These are phyloP conservation scores for Equus quagga DNA, from an alignment of 2,113 vertebrate genomes.

Conservation along the genomic window DNA sequence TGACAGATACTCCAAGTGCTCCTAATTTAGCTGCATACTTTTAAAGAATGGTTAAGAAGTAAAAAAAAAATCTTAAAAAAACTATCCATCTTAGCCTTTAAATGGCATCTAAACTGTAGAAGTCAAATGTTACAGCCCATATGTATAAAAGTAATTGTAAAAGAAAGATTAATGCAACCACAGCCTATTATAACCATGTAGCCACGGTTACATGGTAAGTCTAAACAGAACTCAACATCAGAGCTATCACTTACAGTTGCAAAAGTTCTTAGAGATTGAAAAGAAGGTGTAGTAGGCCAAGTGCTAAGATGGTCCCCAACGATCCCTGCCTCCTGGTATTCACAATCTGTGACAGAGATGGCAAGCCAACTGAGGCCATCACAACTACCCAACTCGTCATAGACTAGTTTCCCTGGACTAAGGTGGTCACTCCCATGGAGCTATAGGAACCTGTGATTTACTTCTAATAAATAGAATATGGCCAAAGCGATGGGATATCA, in stretches of 20 bases:
- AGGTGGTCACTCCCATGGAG: background rate
- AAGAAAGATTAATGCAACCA: background rate
- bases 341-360: background rate
- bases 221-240: background rate
- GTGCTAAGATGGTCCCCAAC: background rate
- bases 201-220: background rate
- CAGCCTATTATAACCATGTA: background rate
- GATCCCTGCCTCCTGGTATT: background rate
- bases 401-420: background rate
- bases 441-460: background rate
- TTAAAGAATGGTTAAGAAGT: constrained; percentile 1
- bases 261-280: background rate
- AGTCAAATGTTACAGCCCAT: background rate
- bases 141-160: constrained; percentile 23
- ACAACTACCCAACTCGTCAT: background rate
- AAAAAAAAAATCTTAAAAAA: background rate
- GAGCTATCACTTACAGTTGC: background rate
- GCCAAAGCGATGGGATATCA: background rate
- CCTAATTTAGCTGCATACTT: background rate
- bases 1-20: background rate
- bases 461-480: background rate
- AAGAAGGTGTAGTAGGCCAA: background rate
- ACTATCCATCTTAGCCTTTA: constrained; percentile 9
- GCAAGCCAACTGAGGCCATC: background rate
- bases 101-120: constrained; percentile 22